These are phyloP conservation scores for Cygnus olor DNA, from an alignment of 2,797 vertebrate genomes.

Conservation along the genomic window DNA sequence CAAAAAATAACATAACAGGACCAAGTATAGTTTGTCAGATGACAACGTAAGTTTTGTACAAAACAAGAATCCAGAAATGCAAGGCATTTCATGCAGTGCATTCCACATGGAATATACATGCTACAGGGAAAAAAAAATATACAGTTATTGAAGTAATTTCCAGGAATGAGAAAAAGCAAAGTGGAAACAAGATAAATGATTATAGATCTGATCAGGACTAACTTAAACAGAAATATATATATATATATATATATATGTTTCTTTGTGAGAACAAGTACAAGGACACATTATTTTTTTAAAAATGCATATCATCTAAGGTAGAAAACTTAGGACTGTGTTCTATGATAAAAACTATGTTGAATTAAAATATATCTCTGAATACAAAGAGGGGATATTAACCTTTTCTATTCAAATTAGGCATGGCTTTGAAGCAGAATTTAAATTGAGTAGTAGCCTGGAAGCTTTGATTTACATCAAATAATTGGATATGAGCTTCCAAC, in stretches of 20 bases:
- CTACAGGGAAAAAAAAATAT: not conserved
- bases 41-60: not conserved
- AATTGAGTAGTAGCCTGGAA: conserved; percentile 44
- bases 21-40: not conserved
- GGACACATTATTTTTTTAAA: not conserved
- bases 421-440: conserved; percentile 49
- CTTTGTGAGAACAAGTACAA: not conserved
- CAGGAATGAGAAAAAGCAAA: not conserved
- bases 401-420: conserved; percentile 50
- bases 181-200: not conserved
- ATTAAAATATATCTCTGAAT: conserved; percentile 5
- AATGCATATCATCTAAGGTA: not conserved
- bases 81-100: not conserved
- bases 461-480: conserved; percentile 61
- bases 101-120: not conserved
- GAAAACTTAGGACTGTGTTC: not conserved
- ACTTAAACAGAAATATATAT: not conserved
- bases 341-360: not conserved
- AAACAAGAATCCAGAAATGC: not conserved
- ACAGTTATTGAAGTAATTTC: not conserved
- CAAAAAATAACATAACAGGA: not conserved
- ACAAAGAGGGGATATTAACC: conserved; percentile 10
- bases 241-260: not conserved
- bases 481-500: not conserved
- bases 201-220: not conserved